Percentiles rank a stretch among this genome's conserved stretches.
These are phyloP conservation scores for Phlogophora meticulosa DNA, from an alignment of 2,888 invertebrate genomes.

Conservation along the genomic window DNA sequence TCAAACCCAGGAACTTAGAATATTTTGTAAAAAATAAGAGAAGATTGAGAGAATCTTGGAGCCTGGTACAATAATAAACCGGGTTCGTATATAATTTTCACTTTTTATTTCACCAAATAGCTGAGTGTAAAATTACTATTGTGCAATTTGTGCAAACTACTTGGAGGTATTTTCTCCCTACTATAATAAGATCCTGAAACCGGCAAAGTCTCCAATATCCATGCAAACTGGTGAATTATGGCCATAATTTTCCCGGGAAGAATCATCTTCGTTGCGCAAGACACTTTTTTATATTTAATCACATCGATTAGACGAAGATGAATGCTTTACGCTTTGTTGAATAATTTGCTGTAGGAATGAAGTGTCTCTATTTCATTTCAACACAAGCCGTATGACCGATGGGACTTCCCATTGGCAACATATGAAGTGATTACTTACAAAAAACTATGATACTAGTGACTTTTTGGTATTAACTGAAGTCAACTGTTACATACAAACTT, in stretches of 20 bases:
- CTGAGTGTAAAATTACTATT: conserved; percentile 14
- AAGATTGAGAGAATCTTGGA: not conserved
- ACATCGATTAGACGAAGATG: conserved; percentile 60
- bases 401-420: too few relatives aligned
- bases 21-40: not conserved
- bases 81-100: not conserved
- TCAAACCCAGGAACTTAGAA: not conserved
- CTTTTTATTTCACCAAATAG: conserved; percentile 10
- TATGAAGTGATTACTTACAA: too few relatives aligned
- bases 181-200: conserved; percentile 28
- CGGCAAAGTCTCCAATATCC: conserved; percentile 19
- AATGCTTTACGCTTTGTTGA: conserved; percentile 47
- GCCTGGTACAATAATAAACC: not conserved
- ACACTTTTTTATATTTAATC: conserved; percentile 47
- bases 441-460: too few relatives aligned
- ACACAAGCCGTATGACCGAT: conserved; percentile 16
- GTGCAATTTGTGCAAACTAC: conserved; percentile 25
- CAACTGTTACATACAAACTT: too few relatives aligned
- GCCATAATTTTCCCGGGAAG: conserved; percentile 44
- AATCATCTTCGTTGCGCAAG: conserved; percentile 29
- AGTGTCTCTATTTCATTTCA: conserved; percentile 58
- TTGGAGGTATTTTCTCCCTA: conserved; percentile 10
- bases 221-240: conserved; percentile 50
- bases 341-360: conserved; percentile 67
- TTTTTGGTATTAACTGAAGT: too few relatives aligned